phyloP scores from a whole-genome alignment of 35 echinoderm and acorn worm species.

The Lytechinus pictus region DNA sequence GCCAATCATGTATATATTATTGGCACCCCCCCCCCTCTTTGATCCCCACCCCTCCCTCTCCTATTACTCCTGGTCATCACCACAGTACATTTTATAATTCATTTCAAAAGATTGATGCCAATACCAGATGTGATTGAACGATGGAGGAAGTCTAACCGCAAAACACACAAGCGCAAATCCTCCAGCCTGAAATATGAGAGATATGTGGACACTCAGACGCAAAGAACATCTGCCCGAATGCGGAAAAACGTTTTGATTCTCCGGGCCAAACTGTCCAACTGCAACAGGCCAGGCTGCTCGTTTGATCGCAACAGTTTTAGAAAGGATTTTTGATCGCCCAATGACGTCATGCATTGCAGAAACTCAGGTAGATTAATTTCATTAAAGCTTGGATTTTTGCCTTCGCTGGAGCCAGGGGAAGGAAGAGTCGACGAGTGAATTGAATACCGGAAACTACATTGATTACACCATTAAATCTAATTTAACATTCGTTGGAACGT shows the following conservation, averaged over 20 bases:
- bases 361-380: conserved; percentile 19
- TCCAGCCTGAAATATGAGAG: conserved; percentile 21
- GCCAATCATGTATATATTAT: background rate
- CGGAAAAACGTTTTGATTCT: conserved; percentile 18
- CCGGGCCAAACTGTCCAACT: background rate
- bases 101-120: background rate
- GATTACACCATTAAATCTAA: background rate
- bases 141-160: conserved; percentile 29
- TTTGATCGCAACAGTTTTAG: background rate
- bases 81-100: background rate
- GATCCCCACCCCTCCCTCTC: background rate
- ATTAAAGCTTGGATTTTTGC: conserved; percentile 12
- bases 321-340: conserved; percentile 1
- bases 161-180: conserved; percentile 35
- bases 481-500: conserved; percentile 12
- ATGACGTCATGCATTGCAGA: background rate
- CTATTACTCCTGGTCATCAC: background rate
- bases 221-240: conserved; percentile 35
- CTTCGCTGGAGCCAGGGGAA: background rate
- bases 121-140: background rate
- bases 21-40: background rate
- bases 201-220: conserved; percentile 24
- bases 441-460: background rate
- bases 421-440: background rate
- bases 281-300: background rate